A percentile compares a stretch with the other conserved stretches of the same genome.
Evolutionary conservation across 2,113 vertebrate species (phyloP).

Genomic region (Cisticola juncidis): DNA sequence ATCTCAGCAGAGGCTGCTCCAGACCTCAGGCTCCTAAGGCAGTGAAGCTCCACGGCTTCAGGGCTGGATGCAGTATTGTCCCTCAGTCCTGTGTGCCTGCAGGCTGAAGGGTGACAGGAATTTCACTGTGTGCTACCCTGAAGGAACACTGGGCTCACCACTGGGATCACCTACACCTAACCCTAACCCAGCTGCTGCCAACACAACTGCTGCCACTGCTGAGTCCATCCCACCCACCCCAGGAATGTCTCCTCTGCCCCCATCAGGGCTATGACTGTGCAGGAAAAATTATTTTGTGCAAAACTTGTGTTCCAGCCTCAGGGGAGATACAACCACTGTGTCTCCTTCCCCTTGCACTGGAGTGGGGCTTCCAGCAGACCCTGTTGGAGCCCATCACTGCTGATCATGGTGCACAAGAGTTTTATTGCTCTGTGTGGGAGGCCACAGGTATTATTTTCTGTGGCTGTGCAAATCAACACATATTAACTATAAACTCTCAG

Average conservation of each 20-base stretch:
- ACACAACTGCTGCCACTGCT: neutral
- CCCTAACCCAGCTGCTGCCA: neutral
- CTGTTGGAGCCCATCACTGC: neutral
- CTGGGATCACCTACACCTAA: neutral
- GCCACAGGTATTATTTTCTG: neutral
- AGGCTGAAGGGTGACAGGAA: neutral
- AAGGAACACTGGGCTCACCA: neutral
- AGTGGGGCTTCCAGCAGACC: neutral
- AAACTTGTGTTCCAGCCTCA: neutral
- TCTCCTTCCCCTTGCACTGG: neutral
- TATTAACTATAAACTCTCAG: neutral
- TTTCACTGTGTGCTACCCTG: neutral
- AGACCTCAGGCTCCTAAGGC: neutral
- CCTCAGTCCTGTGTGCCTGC: neutral
- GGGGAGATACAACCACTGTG: neutral
- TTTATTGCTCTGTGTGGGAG: neutral
- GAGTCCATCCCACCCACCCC: accelerated
- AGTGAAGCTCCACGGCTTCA: neutral
- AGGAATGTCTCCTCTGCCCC: neutral
- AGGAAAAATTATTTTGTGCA: neutral
- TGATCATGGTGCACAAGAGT: neutral
- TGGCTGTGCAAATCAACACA: neutral
- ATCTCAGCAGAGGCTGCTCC: neutral
- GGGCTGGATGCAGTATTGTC: neutral
- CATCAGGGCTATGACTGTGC: accelerated